Percentiles rank a stretch among this genome's conserved stretches.
These are phyloP conservation scores for Dromiciops gliroides DNA, from an alignment of 2,113 vertebrate genomes.

Conservation along the genomic window DNA sequence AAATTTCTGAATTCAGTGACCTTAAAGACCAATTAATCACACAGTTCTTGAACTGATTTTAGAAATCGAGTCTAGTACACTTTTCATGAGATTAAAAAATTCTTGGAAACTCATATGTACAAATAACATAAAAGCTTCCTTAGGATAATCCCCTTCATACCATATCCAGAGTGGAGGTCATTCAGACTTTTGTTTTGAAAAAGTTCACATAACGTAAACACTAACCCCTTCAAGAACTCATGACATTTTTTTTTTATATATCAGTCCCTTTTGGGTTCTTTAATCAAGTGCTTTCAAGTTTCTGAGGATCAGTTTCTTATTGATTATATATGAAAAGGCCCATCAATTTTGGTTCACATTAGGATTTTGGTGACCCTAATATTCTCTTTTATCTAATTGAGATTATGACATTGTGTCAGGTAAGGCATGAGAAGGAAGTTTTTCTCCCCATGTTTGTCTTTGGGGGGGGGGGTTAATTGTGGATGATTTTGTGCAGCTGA, in stretches of 20 bases:
- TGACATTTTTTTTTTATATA: not conserved
- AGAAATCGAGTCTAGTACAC: no score
- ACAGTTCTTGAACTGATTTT: no score
- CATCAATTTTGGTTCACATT: not conserved
- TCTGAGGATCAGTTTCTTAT: not conserved
- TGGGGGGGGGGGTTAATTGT: no score
- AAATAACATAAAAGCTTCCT: no score
- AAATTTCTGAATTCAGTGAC: no score
- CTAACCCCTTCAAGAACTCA: not conserved
- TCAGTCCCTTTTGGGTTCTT: not conserved
- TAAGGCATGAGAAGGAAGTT: not conserved
- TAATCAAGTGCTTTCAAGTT: not conserved
- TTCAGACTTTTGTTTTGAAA: not conserved
- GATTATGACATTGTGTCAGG: not conserved
- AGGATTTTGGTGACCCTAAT: not conserved
- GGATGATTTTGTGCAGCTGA: not conserved
- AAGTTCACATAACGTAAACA: not conserved
- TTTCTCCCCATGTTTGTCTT: not conserved
- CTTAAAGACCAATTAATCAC: no score
- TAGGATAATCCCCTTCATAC: no score
- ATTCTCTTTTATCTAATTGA: not conserved
- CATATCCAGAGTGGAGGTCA: no score
- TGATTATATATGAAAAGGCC: not conserved
- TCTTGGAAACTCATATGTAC: no score
- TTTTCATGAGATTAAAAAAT: no score